phyloP scores from a whole-genome alignment of 2,888 invertebrate species.

The Creontiades dilutus region DNA sequence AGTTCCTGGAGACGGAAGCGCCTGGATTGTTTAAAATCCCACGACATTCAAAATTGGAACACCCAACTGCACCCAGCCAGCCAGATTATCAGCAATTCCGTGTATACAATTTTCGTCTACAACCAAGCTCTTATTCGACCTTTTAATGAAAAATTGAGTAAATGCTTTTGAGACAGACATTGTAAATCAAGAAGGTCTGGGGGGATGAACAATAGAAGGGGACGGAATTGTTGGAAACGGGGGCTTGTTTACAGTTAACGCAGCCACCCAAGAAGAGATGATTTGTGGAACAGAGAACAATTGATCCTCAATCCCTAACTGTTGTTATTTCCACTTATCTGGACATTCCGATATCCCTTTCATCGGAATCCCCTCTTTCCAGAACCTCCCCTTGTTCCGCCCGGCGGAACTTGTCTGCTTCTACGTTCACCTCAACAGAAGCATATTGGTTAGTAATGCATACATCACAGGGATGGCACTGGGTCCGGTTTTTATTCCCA shows the following conservation, averaged over 20 bases:
- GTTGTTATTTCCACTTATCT: constrained; percentile 29
- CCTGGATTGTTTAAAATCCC: no score
- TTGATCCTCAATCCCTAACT: not conserved
- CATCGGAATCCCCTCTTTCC: not conserved
- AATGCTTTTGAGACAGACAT: not conserved
- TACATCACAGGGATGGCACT: no score
- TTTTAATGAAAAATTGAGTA: not conserved
- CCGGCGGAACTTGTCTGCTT: not conserved
- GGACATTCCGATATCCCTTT: not conserved
- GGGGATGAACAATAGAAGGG: not conserved
- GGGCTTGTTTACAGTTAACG: not conserved
- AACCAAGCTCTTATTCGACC: no score
- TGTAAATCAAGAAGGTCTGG: no score
- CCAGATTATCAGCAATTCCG: no score
- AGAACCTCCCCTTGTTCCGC: not conserved
- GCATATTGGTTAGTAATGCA: no score
- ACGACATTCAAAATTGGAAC: no score
- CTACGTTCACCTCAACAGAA: not conserved
- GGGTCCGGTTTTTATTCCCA: no score
- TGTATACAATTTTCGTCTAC: no score
- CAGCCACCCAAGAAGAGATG: not conserved
- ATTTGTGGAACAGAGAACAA: not conserved
- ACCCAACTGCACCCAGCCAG: no score
- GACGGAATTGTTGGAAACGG: not conserved
- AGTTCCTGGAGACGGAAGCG: no score